A percentile compares a stretch with the other conserved stretches of the same genome.
phyloP scores from a whole-genome alignment of 2,888 invertebrate genomes.

The Noctua pronuba region DNA sequence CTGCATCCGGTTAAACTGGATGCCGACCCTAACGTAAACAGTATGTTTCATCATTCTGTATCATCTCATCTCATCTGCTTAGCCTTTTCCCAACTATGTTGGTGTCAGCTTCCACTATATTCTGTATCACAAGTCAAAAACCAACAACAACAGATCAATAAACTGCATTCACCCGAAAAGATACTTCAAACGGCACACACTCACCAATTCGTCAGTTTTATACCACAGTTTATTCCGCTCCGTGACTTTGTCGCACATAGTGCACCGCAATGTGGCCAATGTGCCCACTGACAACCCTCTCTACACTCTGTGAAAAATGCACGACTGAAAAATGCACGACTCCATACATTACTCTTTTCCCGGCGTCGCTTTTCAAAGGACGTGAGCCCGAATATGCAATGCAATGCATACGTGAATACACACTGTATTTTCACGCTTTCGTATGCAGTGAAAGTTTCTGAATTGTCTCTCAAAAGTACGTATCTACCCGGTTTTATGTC shows the following conservation, averaged over 20 bases:
- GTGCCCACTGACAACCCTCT: slow-evolving; percentile 69
- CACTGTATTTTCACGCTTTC: slow-evolving; percentile 51
- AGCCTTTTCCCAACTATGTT: neutral
- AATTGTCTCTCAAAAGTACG: slow-evolving; percentile 53
- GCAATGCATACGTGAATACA: slow-evolving; percentile 67
- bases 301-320: slow-evolving; percentile 74
- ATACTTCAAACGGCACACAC: slow-evolving; percentile 21
- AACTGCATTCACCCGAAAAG: slow-evolving; percentile 25
- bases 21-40: too few relatives aligned
- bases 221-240: slow-evolving; percentile 59
- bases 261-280: slow-evolving; percentile 65
- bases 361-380: slow-evolving; percentile 68
- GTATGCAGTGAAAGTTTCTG: slow-evolving; percentile 61
- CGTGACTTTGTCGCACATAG: slow-evolving; percentile 69
- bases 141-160: slow-evolving; percentile 29
- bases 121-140: neutral
- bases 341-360: slow-evolving; percentile 74
- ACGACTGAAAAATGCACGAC: slow-evolving; percentile 75
- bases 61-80: neutral
- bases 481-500: slow-evolving; percentile 25
- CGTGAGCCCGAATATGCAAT: slow-evolving; percentile 69
- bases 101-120: neutral
- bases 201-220: slow-evolving; percentile 57
- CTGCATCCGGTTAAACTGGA: too few relatives aligned
- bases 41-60: too few relatives aligned